A percentile compares a stretch with the other conserved stretches of the same genome.
Evolutionary conservation across 2,888 invertebrate species (phyloP).

Genomic region (Tetragnatha montana): DNA sequence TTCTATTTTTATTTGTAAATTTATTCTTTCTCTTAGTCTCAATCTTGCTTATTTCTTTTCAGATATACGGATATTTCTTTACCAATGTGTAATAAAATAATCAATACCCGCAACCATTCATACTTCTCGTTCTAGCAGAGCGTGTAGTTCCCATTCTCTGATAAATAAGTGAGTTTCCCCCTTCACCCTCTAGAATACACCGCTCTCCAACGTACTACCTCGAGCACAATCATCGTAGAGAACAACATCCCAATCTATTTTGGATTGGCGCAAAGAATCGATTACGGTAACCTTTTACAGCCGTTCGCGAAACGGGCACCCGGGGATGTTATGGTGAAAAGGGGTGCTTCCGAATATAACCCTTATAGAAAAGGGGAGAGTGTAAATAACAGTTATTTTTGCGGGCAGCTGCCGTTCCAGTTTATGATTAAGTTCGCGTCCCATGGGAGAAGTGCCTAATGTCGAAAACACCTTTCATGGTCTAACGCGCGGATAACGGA

Average conservation of each 20-base stretch:
- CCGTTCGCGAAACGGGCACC: constrained; percentile 32
- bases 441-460: not conserved
- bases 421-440: constrained; percentile 7
- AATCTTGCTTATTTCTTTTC: too few relatives aligned
- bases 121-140: too few relatives aligned
- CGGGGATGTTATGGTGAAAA: constrained; percentile 33
- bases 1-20: too few relatives aligned
- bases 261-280: constrained; percentile 60
- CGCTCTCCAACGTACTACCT: too few relatives aligned
- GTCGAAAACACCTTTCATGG: not conserved
- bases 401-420: constrained; percentile 41
- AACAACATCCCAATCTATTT: constrained; percentile 15
- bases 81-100: too few relatives aligned
- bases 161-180: too few relatives aligned
- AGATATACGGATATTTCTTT: too few relatives aligned
- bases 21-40: too few relatives aligned
- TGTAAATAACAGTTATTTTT: constrained; percentile 53
- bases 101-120: too few relatives aligned
- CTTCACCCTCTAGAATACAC: too few relatives aligned
- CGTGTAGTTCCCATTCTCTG: too few relatives aligned
- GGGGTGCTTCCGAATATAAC: too few relatives aligned
- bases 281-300: constrained; percentile 52
- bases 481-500: not conserved
- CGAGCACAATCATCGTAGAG: not conserved
- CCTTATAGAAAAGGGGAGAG: constrained; percentile 34